Conservation (phyloP, 2,888 invertebrate genomes). For the Dasypolia templi region DNA sequence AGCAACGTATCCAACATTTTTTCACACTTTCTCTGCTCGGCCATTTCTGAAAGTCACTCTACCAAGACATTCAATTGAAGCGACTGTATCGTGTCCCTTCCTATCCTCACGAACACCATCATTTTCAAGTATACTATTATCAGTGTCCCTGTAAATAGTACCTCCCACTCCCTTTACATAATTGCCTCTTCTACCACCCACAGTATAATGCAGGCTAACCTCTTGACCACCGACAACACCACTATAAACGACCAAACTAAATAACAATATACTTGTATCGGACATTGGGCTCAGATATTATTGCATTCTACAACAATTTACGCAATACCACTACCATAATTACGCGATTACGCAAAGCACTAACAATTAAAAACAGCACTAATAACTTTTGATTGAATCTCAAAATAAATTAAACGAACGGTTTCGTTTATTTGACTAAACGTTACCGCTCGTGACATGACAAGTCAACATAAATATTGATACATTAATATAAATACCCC, state of each 20-base stretch:
- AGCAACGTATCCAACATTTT: background rate
- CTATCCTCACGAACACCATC: background rate
- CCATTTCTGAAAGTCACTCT: background rate
- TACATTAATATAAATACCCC: slow-evolving; percentile 53
- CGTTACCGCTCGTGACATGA: slow-evolving; percentile 58
- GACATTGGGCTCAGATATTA: slow-evolving; percentile 38
- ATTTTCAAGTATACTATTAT: slow-evolving; percentile 41
- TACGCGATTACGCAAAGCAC: slow-evolving; percentile 34
- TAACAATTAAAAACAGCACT: slow-evolving; percentile 59
- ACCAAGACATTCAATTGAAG: background rate
- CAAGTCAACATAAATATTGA: slow-evolving; percentile 59
- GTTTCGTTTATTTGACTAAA: slow-evolving; percentile 57
- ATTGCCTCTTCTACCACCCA: slow-evolving; percentile 44
- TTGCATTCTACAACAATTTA: slow-evolving; percentile 29
- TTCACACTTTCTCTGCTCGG: no score
- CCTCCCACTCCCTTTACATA: slow-evolving; percentile 50
- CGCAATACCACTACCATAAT: slow-evolving; percentile 24
- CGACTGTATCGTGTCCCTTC: background rate
- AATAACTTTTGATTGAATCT: slow-evolving; percentile 57
- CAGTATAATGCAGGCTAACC: slow-evolving; percentile 35
- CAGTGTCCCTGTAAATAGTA: slow-evolving; percentile 37
- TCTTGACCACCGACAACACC: slow-evolving; percentile 37
- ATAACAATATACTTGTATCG: slow-evolving; percentile 52
- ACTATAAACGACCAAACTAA: slow-evolving; percentile 38
- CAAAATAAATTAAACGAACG: slow-evolving; percentile 58